Conservation (phyloP, 2,113 vertebrate genomes). For the Mystacornis crossleyi region DNA sequence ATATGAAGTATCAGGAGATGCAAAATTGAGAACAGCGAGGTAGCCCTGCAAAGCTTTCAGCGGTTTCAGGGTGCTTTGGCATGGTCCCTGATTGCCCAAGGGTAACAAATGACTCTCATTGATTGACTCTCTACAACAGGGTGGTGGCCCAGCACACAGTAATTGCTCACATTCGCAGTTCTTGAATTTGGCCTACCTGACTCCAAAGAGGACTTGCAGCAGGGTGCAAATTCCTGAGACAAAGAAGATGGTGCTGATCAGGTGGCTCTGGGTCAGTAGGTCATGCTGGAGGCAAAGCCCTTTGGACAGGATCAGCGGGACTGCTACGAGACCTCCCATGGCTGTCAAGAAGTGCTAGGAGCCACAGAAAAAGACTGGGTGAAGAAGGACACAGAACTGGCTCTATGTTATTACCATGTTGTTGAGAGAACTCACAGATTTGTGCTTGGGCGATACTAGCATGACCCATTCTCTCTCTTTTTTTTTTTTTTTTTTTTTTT, state of each 20-base stretch:
- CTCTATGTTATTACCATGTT: not conserved
- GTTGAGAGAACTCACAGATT: not conserved
- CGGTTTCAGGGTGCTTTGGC: not conserved
- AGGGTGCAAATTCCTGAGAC: constrained; percentile 94
- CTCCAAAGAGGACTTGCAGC: constrained; percentile 91
- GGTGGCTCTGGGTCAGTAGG: constrained; percentile 90
- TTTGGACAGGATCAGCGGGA: constrained; percentile 91
- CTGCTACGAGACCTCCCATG: constrained; percentile 88
- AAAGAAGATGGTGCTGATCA: constrained; percentile 97
- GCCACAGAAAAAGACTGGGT: not conserved
- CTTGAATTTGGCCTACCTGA: constrained; percentile 81
- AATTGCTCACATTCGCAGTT: not conserved
- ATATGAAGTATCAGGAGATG: not conserved
- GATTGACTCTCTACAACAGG: not conserved
- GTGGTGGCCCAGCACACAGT: not conserved
- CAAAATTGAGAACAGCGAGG: not conserved
- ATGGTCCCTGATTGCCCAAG: not conserved
- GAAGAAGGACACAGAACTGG: not conserved
- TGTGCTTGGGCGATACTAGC: not conserved
- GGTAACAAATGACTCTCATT: not conserved
- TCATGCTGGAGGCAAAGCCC: constrained; percentile 91
- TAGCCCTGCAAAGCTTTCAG: not conserved
- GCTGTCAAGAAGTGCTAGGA: constrained; percentile 93
- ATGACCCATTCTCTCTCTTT: not conserved
- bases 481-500: too few species aligned